Base-by-base conservation (phyloP, 1,140 invertebrate genomes). In the Lepidostoma basale region DNA sequence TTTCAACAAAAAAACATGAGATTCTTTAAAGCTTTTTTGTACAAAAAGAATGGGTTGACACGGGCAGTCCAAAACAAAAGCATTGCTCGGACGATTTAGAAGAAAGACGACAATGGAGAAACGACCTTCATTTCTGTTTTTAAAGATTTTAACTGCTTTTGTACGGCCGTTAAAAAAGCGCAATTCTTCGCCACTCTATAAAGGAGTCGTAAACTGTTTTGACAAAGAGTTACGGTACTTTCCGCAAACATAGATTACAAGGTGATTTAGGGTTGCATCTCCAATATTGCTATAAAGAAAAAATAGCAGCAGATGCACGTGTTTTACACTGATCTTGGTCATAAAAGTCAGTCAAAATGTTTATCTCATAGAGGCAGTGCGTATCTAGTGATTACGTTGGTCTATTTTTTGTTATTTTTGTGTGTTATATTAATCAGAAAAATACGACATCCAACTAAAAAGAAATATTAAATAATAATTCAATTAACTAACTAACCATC, bases 21-120 rank as follows among this genome's bases (percentile, higher is more conserved):
- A 52, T 54, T 63, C 39, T 33, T 33, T 20, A 62, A 14, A 28
- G 6, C 6, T 9, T 42, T 54, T 65, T 65, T 52, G 9, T 26
- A 16, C 12, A 62, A 42, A 62, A 22, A 54, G 49, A 65, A 65
- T 65, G 62, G 62, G 62, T 65, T 65, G 62, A 65, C 26, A 14
- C 8, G 18, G 36, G 42, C 30, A 42, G 40, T 40, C n/a, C 8
- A 39, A 59, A 59, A 40, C 33, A 59, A 59, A 45, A 59, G 47
- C 54, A 58, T 58, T 58, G 22, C 8, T 45, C 16, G 33, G 18
- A 59, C 49, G 30, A 18, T 54, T 33, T 5, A 12, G 23, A 54
- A 36, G 10, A 20, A 36, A 59, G 14, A 59, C 20, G 54, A 63
- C 60, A 63, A 47, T 45, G 49, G 5, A 33, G 5, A 54, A 25